These are phyloP conservation scores for Lordiphosa andalusiaca DNA, from an alignment of 2,888 invertebrate genomes.

Conservation along the genomic window DNA sequence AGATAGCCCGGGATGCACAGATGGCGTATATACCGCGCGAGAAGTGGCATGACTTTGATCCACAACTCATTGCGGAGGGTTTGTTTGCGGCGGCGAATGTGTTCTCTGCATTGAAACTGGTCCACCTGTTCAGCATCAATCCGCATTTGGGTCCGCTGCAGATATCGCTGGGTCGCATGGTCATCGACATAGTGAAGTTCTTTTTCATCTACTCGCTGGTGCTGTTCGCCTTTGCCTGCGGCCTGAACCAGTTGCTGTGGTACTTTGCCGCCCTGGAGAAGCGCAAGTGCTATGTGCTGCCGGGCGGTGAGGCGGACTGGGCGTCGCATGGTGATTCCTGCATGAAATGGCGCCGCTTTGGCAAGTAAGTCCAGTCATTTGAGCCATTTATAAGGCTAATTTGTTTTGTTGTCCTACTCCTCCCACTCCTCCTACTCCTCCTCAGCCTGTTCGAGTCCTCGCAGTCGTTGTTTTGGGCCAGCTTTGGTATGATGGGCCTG, in stretches of 20 bases:
- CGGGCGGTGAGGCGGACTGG: slow-evolving; percentile 88
- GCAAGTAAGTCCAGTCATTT: slow-evolving; percentile 84
- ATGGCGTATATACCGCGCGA: slow-evolving; percentile 90
- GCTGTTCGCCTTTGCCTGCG: slow-evolving; percentile 95
- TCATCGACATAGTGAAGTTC: slow-evolving; percentile 95
- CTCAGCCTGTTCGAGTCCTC: slow-evolving; percentile 94
- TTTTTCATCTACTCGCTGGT: slow-evolving; percentile 93
- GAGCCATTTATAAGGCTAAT: slow-evolving; percentile 43
- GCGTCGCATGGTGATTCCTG: slow-evolving; percentile 88
- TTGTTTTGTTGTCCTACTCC: slow-evolving; percentile 9
- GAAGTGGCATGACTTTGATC: slow-evolving; percentile 95
- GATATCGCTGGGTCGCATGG: slow-evolving; percentile 94
- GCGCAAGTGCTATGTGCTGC: slow-evolving; percentile 86
- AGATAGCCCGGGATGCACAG: slow-evolving; percentile 85
- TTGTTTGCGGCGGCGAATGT: slow-evolving; percentile 97
- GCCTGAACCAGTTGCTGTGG: slow-evolving; percentile 95
- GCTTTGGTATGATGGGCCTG: slow-evolving; percentile 94
- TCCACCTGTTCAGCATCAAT: slow-evolving; percentile 95
- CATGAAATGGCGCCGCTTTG: slow-evolving; percentile 92
- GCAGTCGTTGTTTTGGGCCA: slow-evolving; percentile 97
- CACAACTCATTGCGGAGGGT: slow-evolving; percentile 94
- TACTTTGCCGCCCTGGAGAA: slow-evolving; percentile 94
- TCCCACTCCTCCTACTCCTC: too few species aligned
- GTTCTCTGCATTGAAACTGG: slow-evolving; percentile 94
- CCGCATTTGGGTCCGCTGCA: slow-evolving; percentile 95